These are phyloP conservation scores for Charina bottae DNA, from an alignment of 2,113 vertebrate species.

Conservation along the genomic window DNA sequence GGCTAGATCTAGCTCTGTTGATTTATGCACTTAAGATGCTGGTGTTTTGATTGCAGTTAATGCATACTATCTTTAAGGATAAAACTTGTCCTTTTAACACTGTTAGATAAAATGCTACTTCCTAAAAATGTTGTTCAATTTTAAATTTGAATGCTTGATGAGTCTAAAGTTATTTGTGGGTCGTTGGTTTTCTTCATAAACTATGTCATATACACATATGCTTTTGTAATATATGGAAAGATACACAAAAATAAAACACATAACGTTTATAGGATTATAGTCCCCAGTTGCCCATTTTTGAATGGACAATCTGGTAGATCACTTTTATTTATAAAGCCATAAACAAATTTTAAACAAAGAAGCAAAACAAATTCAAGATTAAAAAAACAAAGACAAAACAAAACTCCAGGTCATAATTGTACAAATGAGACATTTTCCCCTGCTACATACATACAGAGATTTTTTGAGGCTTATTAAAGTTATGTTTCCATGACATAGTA, in stretches of 20 bases:
- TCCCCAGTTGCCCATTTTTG: conserved; percentile 60
- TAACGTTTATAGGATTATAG: conserved; percentile 39
- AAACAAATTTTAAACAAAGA: conserved; percentile 72
- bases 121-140: background rate
- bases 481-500: conserved; percentile 58
- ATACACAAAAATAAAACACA: background rate
- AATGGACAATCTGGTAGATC: conserved; percentile 64
- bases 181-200: background rate
- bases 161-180: background rate
- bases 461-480: conserved; percentile 52
- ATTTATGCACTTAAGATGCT: background rate
- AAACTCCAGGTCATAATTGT: conserved; percentile 38
- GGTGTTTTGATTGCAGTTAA: background rate
- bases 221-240: background rate
- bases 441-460: conserved; percentile 64
- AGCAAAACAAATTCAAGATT: conserved; percentile 68
- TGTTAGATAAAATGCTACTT: background rate
- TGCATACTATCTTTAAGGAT: background rate
- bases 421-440: conserved; percentile 46
- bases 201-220: background rate
- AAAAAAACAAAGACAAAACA: conserved; percentile 62
- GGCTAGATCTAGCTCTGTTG: background rate
- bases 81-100: background rate
- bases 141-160: no score
- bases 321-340: conserved; percentile 75